Evolutionary conservation across 2,797 vertebrate genomes (phyloP), one percentile per base, ranked within the genome.

Genomic region (Echiichthys vipera): DNA sequence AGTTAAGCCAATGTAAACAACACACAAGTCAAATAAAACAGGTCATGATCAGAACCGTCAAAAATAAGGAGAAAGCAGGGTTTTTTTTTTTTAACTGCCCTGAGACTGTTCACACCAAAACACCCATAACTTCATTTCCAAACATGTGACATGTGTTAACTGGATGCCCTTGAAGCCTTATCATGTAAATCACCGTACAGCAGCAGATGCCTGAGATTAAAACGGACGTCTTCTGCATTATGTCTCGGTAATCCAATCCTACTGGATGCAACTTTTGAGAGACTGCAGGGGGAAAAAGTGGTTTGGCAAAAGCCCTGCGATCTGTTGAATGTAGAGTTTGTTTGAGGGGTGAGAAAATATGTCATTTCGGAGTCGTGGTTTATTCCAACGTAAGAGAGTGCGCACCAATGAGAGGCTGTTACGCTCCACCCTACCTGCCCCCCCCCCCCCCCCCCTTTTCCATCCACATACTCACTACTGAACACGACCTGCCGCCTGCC

Each of bases 291-390:
- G 79, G 64, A 78, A 89, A 91, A 90, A 80, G 89, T 24, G 83
- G 79, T 89, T 89, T 92, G 91, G 91, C 90, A 88, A 70, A 66
- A 59, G 69, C 87, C 76, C 84, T 40, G 79, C 88, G 72, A 89
- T 91, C 83, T 90, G 87, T 86, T 95, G 88, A 94, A 94, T 93
- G 91, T 92, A 71, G 78, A 93, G 92, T 91, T 93, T 94, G 92
- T 94, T 92, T 90, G 84, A 89, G 86, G 89, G 88, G 89, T 90
- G 92, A 93, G 88, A 92, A 90, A 94, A 92, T 91, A 89, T 93
- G 91, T 89, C 90, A 90, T 90, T 92, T 93, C 82, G 71, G 90
- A 92, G 88, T 88, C 90, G 92, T 92, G 90, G 90, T 93, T 94
- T 89, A 86, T 80, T 88, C 90, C 86, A 80, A 90, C 91, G 91